Conservation (phyloP, 2,888 invertebrate species). For the Nephrotoma flavescens region DNA sequence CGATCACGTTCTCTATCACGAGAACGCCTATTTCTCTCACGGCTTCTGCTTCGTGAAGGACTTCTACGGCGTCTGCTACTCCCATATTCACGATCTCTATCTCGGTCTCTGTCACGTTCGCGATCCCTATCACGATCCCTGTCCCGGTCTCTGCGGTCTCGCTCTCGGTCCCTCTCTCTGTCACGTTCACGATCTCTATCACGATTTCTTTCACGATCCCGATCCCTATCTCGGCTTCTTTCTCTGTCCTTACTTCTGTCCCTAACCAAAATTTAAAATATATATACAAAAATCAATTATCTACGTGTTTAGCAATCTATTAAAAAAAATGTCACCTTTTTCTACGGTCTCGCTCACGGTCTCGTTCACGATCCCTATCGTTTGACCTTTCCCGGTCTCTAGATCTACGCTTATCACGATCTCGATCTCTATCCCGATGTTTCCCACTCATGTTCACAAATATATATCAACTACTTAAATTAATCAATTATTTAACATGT, state of each 20-base stretch:
- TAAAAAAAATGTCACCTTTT: conserved; percentile 1
- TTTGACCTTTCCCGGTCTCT: conserved; percentile 20
- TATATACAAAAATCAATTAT: neutral
- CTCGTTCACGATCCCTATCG: conserved; percentile 21
- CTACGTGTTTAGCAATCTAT: neutral
- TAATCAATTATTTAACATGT: neutral
- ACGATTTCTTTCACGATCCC: conserved; percentile 11
- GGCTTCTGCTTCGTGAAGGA: conserved; percentile 2
- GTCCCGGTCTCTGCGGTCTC: conserved; percentile 17
- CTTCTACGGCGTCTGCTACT: conserved; percentile 15
- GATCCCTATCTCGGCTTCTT: conserved; percentile 10
- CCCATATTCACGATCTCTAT: conserved; percentile 14
- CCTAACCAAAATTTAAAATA: neutral
- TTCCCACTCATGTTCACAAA: conserved; percentile 17
- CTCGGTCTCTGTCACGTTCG: conserved; percentile 20
- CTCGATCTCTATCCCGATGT: conserved; percentile 20
- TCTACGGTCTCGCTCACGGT: conserved; percentile 9
- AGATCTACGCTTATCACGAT: conserved; percentile 23
- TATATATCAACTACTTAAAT: neutral
- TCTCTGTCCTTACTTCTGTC: conserved; percentile 4
- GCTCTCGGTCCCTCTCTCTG: conserved; percentile 23
- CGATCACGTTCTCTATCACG: conserved; percentile 24
- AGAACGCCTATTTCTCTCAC: neutral
- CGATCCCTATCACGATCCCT: conserved; percentile 16
- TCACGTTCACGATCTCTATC: conserved; percentile 22